These are phyloP conservation scores for Monochamus alternatus DNA, from an alignment of 2,888 invertebrate genomes.

Conservation along the genomic window DNA sequence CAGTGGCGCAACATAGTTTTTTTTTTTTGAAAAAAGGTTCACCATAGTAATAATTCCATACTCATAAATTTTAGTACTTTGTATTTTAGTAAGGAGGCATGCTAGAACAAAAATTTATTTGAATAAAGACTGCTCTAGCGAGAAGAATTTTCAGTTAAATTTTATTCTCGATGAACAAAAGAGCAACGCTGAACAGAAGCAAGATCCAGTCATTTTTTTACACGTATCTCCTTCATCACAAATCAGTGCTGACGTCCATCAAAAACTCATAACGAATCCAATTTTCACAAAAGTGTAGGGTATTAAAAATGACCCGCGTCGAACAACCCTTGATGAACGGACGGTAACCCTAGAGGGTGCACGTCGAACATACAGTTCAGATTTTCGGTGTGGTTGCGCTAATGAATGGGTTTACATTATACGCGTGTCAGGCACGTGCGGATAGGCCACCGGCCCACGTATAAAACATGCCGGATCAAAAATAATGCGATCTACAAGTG, in stretches of 20 bases:
- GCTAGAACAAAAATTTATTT: no score
- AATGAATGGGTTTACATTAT: conserved; percentile 72
- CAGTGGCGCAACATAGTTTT: no score
- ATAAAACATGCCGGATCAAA: conserved; percentile 68
- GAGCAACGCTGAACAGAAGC: background rate
- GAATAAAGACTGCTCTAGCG: no score
- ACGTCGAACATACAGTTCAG: conserved; percentile 51
- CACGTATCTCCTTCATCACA: conserved; percentile 43
- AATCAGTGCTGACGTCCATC: conserved; percentile 52
- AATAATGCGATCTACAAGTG: conserved; percentile 69
- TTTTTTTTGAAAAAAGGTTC: no score
- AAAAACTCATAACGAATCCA: conserved; percentile 62
- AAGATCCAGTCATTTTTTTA: conserved; percentile 2
- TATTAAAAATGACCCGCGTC: conserved; percentile 47
- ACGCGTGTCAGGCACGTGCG: conserved; percentile 69
- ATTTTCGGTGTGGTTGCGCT: conserved; percentile 71
- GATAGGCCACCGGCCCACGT: conserved; percentile 64
- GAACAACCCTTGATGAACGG: conserved; percentile 48
- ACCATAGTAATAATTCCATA: no score
- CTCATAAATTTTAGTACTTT: no score
- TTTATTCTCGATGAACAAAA: background rate
- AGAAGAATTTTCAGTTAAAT: no score
- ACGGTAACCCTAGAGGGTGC: conserved; percentile 44
- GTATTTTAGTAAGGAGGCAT: no score
- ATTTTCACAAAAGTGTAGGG: conserved; percentile 55